phyloP scores from a whole-genome alignment of 2,113 vertebrate genomes.

The Hippolais icterina region DNA sequence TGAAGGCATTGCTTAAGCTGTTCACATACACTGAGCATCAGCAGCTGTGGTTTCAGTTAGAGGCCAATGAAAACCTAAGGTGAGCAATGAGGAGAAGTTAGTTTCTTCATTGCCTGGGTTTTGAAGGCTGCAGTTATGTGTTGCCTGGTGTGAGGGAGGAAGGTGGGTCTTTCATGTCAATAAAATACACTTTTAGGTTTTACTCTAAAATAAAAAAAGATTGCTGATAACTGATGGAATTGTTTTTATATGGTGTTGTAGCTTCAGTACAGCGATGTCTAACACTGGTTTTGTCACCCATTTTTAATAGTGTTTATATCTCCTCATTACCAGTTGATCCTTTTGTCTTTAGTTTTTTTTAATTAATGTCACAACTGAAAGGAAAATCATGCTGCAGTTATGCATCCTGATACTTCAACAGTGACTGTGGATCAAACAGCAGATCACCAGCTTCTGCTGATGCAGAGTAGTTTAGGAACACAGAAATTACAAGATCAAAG shows the following conservation, averaged over 20 bases:
- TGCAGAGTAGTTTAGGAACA: background rate
- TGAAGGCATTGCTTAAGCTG: background rate
- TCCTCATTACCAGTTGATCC: background rate
- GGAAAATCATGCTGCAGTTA: background rate
- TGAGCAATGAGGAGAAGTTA: background rate
- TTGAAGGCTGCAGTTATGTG: background rate
- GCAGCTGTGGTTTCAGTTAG: background rate
- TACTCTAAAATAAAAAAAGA: background rate
- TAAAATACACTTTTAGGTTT: background rate
- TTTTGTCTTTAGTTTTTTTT: background rate
- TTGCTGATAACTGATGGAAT: background rate
- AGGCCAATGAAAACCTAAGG: background rate
- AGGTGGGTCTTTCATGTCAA: background rate
- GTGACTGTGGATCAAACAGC: background rate
- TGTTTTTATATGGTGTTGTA: background rate
- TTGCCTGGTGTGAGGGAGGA: background rate
- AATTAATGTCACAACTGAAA: background rate
- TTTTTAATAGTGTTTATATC: background rate
- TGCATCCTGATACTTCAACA: background rate
- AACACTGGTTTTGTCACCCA: background rate
- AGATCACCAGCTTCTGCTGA: background rate
- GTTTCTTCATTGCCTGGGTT: background rate
- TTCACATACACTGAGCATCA: background rate
- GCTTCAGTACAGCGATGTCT: background rate
- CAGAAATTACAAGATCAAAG: conserved; percentile 21